Conservation (phyloP, 2,113 vertebrate genomes). For the Syngnathus scovelli region DNA sequence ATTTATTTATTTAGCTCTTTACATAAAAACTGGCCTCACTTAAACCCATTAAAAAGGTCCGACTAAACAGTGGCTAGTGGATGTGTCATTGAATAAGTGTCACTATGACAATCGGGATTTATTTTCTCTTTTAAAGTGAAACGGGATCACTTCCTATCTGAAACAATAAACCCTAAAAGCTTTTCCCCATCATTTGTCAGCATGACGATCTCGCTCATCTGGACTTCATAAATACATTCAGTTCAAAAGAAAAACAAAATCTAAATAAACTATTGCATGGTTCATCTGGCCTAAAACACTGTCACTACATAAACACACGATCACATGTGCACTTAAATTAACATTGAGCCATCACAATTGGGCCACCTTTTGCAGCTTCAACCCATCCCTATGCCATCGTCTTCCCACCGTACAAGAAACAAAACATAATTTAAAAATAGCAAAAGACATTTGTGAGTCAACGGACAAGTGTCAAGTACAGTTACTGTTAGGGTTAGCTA, state of each 20-base stretch:
- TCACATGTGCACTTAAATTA: conserved; percentile 64
- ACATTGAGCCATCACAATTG: conserved; percentile 56
- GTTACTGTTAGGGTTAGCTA: conserved; percentile 26
- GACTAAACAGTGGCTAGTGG: conserved; percentile 9
- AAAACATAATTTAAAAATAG: conserved; percentile 55
- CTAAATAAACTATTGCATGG: conserved; percentile 50
- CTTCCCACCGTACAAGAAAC: conserved; percentile 22
- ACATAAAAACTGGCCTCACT: conserved; percentile 34
- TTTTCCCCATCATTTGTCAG: conserved; percentile 29
- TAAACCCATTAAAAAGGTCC: conserved; percentile 27
- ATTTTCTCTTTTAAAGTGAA: neutral
- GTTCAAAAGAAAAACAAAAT: conserved; percentile 40
- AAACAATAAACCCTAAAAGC: conserved; percentile 15
- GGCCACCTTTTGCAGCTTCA: conserved; percentile 14
- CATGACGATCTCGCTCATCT: conserved; percentile 23
- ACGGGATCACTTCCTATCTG: neutral
- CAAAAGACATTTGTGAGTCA: conserved; percentile 40
- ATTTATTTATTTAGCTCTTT: neutral
- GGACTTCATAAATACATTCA: conserved; percentile 61
- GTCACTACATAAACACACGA: conserved; percentile 57
- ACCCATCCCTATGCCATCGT: conserved; percentile 8
- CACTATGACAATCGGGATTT: neutral
- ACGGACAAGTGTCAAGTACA: conserved; percentile 36
- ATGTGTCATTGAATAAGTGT: neutral
- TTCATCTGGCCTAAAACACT: conserved; percentile 26